A percentile compares a stretch with the other conserved stretches of the same genome.
Conservation (phyloP, 2,113 vertebrate genomes). For the Gopherus evgoodei region DNA sequence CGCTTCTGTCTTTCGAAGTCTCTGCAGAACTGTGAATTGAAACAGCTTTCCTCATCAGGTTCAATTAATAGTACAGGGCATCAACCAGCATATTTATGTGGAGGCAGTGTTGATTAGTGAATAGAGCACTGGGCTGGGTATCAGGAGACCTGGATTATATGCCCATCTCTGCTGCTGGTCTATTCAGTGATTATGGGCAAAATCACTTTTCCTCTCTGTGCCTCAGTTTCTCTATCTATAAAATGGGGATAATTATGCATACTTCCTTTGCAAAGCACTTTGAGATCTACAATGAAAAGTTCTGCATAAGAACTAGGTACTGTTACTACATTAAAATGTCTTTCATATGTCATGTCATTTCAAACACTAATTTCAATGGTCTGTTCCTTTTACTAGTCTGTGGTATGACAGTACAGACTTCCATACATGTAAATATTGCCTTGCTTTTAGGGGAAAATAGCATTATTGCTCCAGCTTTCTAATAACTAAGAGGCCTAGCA, state of each 20-base stretch:
- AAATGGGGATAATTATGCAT: not conserved
- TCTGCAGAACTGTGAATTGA: not conserved
- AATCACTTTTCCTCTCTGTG: not conserved
- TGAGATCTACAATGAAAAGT: not conserved
- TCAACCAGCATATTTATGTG: not conserved
- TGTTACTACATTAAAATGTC: not conserved
- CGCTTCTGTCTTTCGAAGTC: not conserved
- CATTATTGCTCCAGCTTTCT: not conserved
- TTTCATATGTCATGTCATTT: not conserved
- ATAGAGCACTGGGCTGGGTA: not conserved
- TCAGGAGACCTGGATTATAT: not conserved
- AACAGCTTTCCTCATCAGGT: not conserved
- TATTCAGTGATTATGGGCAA: not conserved
- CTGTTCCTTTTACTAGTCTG: not conserved
- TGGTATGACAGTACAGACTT: not conserved
- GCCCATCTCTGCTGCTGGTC: not conserved
- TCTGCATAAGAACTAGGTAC: not conserved
- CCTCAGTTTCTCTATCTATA: not conserved
- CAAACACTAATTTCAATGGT: not conserved
- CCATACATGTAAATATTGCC: not conserved
- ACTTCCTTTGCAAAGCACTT: not conserved
- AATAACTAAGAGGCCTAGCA: not conserved
- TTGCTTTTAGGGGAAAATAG: not conserved
- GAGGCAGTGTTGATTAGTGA: not conserved
- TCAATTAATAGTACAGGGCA: not conserved